phyloP scores from a whole-genome alignment of 2,888 invertebrate species.

The Acronicta psi region DNA sequence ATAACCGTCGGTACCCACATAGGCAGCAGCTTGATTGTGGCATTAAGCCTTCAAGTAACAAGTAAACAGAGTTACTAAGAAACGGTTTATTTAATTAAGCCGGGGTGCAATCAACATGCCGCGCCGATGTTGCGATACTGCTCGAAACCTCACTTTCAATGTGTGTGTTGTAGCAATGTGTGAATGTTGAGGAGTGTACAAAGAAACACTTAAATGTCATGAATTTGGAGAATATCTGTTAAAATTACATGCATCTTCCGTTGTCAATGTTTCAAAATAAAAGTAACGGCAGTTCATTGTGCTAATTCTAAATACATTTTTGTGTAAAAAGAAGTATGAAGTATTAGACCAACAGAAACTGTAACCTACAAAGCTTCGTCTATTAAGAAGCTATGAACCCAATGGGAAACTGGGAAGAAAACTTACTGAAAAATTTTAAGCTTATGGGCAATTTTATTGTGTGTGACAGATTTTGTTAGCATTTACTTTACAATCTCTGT shows the following conservation, averaged over 20 bases:
- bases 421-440: too few relatives aligned
- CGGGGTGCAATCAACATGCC: constrained; percentile 76
- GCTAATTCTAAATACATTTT: too few relatives aligned
- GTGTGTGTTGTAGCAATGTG: constrained; percentile 13
- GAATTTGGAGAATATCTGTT: background rate
- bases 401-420: too few relatives aligned
- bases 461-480: too few relatives aligned
- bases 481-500: too few relatives aligned
- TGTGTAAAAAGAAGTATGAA: too few relatives aligned
- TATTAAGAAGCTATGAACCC: too few relatives aligned
- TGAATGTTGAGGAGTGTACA: background rate
- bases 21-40: constrained; percentile 29
- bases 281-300: too few relatives aligned
- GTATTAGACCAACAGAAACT: too few relatives aligned
- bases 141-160: constrained; percentile 36
- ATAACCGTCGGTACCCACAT: constrained; percentile 37
- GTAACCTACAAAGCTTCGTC: too few relatives aligned
- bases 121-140: constrained; percentile 56
- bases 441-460: too few relatives aligned
- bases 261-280: too few relatives aligned
- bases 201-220: background rate
- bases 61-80: constrained; percentile 64
- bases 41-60: constrained; percentile 39
- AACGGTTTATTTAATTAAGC: constrained; percentile 85
- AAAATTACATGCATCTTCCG: background rate